Base-by-base conservation (phyloP, 2,888 invertebrate species). In the Lepidochitona cinerea region DNA sequence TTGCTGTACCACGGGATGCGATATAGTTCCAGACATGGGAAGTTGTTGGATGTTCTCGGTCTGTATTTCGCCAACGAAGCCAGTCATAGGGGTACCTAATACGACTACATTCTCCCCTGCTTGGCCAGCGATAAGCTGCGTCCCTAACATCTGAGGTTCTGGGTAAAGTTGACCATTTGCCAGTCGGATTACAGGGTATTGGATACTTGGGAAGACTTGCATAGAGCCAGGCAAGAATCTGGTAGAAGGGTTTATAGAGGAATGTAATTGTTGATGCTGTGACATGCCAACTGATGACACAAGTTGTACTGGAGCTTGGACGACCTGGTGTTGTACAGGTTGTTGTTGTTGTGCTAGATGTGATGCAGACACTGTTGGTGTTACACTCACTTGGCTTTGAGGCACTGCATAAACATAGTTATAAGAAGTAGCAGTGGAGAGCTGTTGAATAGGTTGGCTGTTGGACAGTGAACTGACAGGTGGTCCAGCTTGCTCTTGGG, bases 171-270 rank as follows among this genome's bases (percentile, higher is more conserved):
- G 65, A 3, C 59, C 35, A 12, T 23, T 65, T 18, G 71, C 65
- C 71, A 71, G 36, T 29, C 71, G 49, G 29, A 71, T 29, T 14
- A 71, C 18, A 2, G 71, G 71, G 26, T 64, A 49, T 7, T 35
- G 64, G 5, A 71, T 32, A 29, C 65, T 65, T 49, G 65, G 65
- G n/a, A 71, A 33, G 1, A 71, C 33, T 36, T 71, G 71, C n/a
- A 71, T n/a, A n/a, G n/a, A n/a, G n/a, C n/a, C n/a, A n/a, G n/a
- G n/a, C n/a, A n/a, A n/a, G n/a, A n/a, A n/a, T n/a, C n/a, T n/a
- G n/a, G n/a, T n/a, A n/a, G n/a, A n/a, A n/a, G n/a, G n/a, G n/a
- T n/a, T n/a, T n/a, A n/a, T n/a, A n/a, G n/a, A n/a, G n/a, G n/a
- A n/a, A n/a, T n/a, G n/a, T n/a, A n/a, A n/a, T n/a, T 59, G 59